Base-by-base conservation (phyloP, 2,888 invertebrate genomes). In the Nysson spinosus region DNA sequence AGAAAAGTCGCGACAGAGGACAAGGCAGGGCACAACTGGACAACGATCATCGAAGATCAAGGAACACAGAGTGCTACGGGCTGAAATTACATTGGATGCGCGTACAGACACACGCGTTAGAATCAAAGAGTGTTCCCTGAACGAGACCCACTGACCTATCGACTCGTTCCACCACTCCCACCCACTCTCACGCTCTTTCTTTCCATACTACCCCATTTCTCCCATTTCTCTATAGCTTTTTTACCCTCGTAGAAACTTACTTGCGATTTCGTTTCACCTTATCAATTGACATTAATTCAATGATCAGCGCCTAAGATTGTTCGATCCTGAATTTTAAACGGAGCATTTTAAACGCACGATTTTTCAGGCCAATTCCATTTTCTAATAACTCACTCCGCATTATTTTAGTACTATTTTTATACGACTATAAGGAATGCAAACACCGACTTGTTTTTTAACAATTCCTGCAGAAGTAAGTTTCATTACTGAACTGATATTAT, bases 141-240 rank as follows among this genome's bases (percentile, higher is more conserved):
- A 75, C 75, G 75, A 75, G 75, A 75, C 75, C 75, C 67, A 75
- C 75, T 76, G 75, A 76, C 75, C 75, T 76, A 76, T 75, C 75
- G 75, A 76, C 75, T 76, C 58, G 47, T 24, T 49, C 35, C 58
- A 50, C 51, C 11, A 12, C 55, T 46, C 56, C 56, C 35, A 64
- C 50, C 63, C 55, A 26, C 39, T 30, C 4, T 34, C n/a, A n/a
- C n/a, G n/a, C 42, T 51, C 43, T 68, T 68, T 68, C 64, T 28
- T 54, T 57, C 37, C 52, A 22, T 35, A 40, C 62, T 52, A 56
- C 49, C 65, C 65, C 46, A 20, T 44, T 55, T 49, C 52, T 46
- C 35, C 47, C 51, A 24, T 34, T 49, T 49, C 11, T 39, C 28
- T 43, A 34, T 39, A 47, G 52, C 28, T 58, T 12, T 46, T 64